phyloP scores from a whole-genome alignment of 2,797 vertebrate species.

The Caiman crocodilus region DNA sequence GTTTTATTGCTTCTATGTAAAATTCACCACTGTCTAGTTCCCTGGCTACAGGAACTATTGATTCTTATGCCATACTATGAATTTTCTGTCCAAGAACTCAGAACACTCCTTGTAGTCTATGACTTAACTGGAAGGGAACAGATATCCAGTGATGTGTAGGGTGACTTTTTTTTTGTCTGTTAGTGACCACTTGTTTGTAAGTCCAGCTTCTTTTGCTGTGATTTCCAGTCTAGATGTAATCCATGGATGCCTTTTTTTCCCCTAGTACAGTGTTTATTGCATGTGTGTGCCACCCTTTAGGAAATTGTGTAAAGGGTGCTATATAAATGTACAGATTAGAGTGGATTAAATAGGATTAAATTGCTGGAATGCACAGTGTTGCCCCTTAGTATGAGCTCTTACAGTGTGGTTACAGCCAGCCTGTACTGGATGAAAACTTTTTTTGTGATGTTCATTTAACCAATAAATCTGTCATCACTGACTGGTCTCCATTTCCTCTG shows the following conservation, averaged over 20 bases:
- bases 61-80: conserved; percentile 5
- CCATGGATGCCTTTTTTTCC: conserved; percentile 40
- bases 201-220: background rate
- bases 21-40: conserved; percentile 2
- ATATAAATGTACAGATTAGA: conserved; percentile 65
- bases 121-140: background rate
- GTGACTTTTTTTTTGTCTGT: conserved; percentile 10
- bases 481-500: conserved; percentile 86
- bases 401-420: conserved; percentile 73
- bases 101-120: background rate
- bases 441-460: conserved; percentile 84
- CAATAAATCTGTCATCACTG: conserved; percentile 88
- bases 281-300: conserved; percentile 32
- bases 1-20: conserved; percentile 4
- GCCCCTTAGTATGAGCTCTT: conserved; percentile 69
- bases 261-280: conserved; percentile 37
- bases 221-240: conserved; percentile 35
- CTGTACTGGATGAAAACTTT: conserved; percentile 70
- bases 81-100: conserved; percentile 19
- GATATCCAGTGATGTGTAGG: no score
- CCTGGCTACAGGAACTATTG: background rate
- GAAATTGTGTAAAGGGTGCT: conserved; percentile 53
- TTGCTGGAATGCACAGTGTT: conserved; percentile 73
- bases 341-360: conserved; percentile 60
- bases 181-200: background rate